phyloP scores from a whole-genome alignment of 2,113 vertebrate genomes.

The Crotalus tigris region DNA sequence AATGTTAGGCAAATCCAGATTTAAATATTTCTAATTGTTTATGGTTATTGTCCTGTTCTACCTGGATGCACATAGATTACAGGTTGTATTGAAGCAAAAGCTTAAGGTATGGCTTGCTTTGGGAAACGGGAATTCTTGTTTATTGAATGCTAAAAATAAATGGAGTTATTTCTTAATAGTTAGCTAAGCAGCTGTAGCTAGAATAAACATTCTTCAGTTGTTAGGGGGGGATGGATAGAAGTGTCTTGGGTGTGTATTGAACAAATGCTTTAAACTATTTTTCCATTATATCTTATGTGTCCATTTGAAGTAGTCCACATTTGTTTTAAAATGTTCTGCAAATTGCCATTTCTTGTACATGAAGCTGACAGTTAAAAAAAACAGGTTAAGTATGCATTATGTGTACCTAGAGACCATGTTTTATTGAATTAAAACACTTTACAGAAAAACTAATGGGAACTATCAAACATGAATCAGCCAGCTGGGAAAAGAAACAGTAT shows the following conservation, averaged over 20 bases:
- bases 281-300: slow-evolving; percentile 16
- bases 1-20: not conserved
- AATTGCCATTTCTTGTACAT: slow-evolving; percentile 18
- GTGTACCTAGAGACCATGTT: slow-evolving; percentile 5
- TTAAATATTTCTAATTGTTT: not conserved
- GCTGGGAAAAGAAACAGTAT: slow-evolving; percentile 34
- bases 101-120: slow-evolving; percentile 13
- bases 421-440: slow-evolving; percentile 31
- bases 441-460: slow-evolving; percentile 32
- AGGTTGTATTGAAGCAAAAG: slow-evolving; percentile 27
- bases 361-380: slow-evolving; percentile 29
- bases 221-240: not conserved
- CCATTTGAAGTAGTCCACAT: not conserved
- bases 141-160: slow-evolving; percentile 39
- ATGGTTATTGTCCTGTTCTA: not conserved
- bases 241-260: slow-evolving; percentile 1
- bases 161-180: slow-evolving; percentile 25
- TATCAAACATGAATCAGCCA: slow-evolving; percentile 23
- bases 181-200: slow-evolving; percentile 28
- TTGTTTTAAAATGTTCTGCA: slow-evolving; percentile 25
- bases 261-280: slow-evolving; percentile 29
- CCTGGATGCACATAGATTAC: slow-evolving; percentile 8
- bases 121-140: slow-evolving; percentile 23
- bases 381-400: slow-evolving; percentile 19
- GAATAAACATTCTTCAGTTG: slow-evolving; percentile 39